Conservation (phyloP, 2,113 vertebrate genomes). For the Lutjanus erythropterus region DNA sequence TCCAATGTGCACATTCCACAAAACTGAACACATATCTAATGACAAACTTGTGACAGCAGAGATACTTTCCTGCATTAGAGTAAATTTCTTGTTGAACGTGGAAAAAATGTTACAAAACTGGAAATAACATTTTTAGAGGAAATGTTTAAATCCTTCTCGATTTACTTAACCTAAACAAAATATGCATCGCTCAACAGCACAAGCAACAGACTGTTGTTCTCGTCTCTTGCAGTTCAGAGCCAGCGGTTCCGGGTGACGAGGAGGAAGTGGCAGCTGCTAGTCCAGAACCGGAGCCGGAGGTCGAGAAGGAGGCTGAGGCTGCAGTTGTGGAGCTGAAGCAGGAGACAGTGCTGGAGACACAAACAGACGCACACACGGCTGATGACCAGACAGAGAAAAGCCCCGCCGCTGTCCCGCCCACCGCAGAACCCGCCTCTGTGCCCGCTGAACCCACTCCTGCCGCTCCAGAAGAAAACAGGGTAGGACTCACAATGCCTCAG, state of each 20-base stretch:
- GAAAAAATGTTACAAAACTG: no score
- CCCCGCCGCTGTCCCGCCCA: constrained; percentile 66
- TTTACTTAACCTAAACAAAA: no score
- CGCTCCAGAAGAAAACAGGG: constrained; percentile 92
- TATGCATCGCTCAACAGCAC: neutral
- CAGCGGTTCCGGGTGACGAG: constrained; percentile 89
- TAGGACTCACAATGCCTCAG: neutral
- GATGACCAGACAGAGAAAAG: constrained; percentile 87
- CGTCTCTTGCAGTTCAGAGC: constrained; percentile 86
- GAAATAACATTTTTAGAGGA: no score
- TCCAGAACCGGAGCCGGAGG: constrained; percentile 87
- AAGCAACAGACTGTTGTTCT: neutral
- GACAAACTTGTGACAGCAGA: no score
- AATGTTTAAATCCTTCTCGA: no score
- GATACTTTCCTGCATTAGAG: no score
- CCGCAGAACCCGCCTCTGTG: constrained; percentile 75
- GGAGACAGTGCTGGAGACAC: constrained; percentile 80
- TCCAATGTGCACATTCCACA: no score
- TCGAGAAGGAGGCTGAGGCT: constrained; percentile 87
- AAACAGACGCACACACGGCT: constrained; percentile 78
- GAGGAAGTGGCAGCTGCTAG: constrained; percentile 77
- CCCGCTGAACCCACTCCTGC: constrained; percentile 88
- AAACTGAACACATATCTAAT: neutral
- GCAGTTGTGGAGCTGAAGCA: constrained; percentile 79
- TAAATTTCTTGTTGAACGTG: no score